Base-by-base conservation (phyloP, 2,888 invertebrate species). In the Tanypteryx hageni region DNA sequence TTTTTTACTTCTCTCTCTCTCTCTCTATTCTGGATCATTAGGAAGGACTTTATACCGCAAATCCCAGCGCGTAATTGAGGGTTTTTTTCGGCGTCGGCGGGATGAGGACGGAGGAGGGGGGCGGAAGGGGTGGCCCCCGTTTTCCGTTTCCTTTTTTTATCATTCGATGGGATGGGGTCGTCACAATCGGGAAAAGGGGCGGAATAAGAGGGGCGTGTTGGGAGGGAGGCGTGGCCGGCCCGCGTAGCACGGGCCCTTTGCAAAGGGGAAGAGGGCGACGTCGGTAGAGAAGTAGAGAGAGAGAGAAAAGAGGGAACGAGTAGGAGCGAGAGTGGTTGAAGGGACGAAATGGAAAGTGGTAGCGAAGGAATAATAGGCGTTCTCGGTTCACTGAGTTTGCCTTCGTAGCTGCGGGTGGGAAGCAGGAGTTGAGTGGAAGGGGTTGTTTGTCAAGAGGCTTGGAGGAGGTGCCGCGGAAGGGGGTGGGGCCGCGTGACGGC, bases 351-450 rank as follows among this genome's bases (percentile, higher is more conserved):
- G 86, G 86, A 86, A 86, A 86, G 86, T 86, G 86, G 86, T 59
- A 64, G 64, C 61, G 89, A 89, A 31, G 89, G 89, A 89, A 89
- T 89, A 89, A 89, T 89, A 89, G 89, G 89, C 89, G 89, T 89
- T 89, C 89, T 89, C 89, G 89, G 89, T 89, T 89, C 89, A 89
- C 61, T 89, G 89, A 44, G 31, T 89, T 89, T 27, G 86, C 57
- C 85, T 86, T 61, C 14, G 61, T 31, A 86, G 86, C 86, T 31
- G 86, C 86, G 86, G 86, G 61, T 61, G 61, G 61, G 61, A 44
- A 44, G 44, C 44, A 44, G 44, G 5, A 16, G 82, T 31, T 3
- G 81, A 44, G 81, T 14, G 82, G 31, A 44, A 16, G 64, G 31
- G 81, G 81, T 82, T 16, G 76, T n/a, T 76, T 22, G 14, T 31